Percentiles rank a stretch among this genome's conserved stretches.
Conservation (phyloP, 2,888 invertebrate genomes). For the Drosophila mulleri region DNA sequence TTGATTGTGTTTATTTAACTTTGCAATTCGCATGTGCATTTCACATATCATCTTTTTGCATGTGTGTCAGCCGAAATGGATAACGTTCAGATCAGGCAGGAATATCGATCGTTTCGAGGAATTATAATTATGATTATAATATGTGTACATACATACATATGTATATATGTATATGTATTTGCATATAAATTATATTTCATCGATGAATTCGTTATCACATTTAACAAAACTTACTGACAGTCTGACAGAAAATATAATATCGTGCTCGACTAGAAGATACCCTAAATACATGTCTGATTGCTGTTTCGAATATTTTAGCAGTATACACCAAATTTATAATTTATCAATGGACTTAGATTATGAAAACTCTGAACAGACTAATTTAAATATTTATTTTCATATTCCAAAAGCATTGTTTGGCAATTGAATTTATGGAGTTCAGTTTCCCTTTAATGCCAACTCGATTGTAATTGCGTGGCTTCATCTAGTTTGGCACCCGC, state of each 20-base stretch:
- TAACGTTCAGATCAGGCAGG: neutral
- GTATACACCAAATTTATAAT: no score
- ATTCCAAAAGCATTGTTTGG: neutral
- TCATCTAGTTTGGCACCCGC: neutral
- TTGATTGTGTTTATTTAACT: slow-evolving; percentile 57
- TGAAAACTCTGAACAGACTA: no score
- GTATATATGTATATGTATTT: neutral
- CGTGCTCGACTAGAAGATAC: neutral
- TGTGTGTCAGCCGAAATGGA: slow-evolving; percentile 37
- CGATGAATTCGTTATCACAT: neutral
- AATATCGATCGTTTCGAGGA: neutral
- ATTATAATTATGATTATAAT: neutral
- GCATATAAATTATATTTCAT: neutral
- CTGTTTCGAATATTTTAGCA: neutral
- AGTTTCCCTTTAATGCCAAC: no score
- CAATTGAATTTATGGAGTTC: neutral
- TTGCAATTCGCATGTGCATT: slow-evolving; percentile 51
- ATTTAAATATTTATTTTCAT: neutral
- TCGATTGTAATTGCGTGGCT: no score
- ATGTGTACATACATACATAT: neutral
- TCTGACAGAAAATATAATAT: neutral
- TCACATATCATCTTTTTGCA: slow-evolving; percentile 56
- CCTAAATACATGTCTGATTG: no score
- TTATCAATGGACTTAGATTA: no score
- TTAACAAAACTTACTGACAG: neutral